Percentiles rank a stretch among this genome's conserved stretches.
Conservation (phyloP, 2,797 vertebrate species). For the Trichosurus vulpecula region DNA sequence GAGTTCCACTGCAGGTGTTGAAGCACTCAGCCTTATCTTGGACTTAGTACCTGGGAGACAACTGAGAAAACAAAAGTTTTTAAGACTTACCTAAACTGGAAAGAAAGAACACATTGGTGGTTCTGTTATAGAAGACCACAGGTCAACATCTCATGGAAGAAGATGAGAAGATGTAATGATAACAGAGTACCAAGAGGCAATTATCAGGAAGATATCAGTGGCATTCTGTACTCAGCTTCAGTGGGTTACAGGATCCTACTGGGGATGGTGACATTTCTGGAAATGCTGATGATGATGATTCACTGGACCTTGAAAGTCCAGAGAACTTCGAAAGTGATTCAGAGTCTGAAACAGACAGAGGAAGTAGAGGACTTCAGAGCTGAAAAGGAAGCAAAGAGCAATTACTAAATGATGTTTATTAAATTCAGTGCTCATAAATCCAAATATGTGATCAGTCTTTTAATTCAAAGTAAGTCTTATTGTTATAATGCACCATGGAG, state of each 20-base stretch:
- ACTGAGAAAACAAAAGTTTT: no score
- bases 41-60: no score
- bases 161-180: conserved; percentile 88
- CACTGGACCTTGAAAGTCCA: conserved; percentile 82
- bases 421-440: conserved; percentile 90
- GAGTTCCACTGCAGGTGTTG: no score
- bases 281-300: conserved; percentile 76
- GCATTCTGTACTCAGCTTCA: conserved; percentile 96
- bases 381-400: conserved; percentile 89
- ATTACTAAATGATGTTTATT: conserved; percentile 92
- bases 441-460: conserved; percentile 80
- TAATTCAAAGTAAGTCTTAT: conserved; percentile 87
- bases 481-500: conserved; percentile 87
- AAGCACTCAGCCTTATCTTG: no score
- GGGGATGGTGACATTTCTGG: conserved; percentile 73
- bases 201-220: conserved; percentile 93
- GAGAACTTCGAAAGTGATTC: conserved; percentile 64
- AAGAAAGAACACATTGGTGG: not conserved
- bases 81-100: not conserved
- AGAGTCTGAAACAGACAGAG: conserved; percentile 80
- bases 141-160: conserved; percentile 81
- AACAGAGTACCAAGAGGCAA: conserved; percentile 94
- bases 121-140: not conserved
- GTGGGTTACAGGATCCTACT: conserved; percentile 87
- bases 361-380: conserved; percentile 82